phyloP scores from a whole-genome alignment of 2,888 invertebrate species.

The Rotaria sp. region DNA sequence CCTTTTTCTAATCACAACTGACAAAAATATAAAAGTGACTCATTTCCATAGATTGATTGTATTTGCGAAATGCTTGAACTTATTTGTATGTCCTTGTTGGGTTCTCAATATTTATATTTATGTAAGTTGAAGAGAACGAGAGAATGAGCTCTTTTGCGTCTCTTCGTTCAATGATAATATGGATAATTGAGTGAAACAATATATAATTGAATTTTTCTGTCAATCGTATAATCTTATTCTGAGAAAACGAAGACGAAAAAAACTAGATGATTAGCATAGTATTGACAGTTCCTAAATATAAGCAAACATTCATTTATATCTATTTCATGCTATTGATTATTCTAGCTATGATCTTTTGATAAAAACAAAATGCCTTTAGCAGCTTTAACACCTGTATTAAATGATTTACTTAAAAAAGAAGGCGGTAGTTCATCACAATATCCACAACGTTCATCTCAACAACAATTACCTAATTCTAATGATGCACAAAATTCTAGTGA shows the following conservation, averaged over 20 bases:
- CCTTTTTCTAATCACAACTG: too few species aligned
- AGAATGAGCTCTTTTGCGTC: neutral
- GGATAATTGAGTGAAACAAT: neutral
- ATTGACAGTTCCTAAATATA: neutral
- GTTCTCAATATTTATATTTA: neutral
- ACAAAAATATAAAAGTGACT: too few species aligned
- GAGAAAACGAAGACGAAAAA: too few species aligned
- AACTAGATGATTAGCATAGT: too few species aligned
- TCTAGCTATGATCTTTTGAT: neutral
- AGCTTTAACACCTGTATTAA: slow-evolving; percentile 16
- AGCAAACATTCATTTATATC: neutral
- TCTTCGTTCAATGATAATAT: neutral
- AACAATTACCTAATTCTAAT: neutral
- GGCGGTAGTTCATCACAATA: neutral
- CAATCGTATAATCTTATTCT: neutral
- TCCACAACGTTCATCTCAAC: neutral
- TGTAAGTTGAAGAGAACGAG: neutral
- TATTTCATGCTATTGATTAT: neutral
- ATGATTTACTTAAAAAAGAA: neutral
- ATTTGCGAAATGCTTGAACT: neutral
- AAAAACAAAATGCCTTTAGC: neutral
- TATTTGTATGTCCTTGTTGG: neutral
- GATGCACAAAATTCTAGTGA: neutral
- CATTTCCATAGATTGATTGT: too few species aligned
- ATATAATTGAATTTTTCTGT: neutral